Conservation (phyloP, 2,113 vertebrate genomes). For the Okapia johnstoni region DNA sequence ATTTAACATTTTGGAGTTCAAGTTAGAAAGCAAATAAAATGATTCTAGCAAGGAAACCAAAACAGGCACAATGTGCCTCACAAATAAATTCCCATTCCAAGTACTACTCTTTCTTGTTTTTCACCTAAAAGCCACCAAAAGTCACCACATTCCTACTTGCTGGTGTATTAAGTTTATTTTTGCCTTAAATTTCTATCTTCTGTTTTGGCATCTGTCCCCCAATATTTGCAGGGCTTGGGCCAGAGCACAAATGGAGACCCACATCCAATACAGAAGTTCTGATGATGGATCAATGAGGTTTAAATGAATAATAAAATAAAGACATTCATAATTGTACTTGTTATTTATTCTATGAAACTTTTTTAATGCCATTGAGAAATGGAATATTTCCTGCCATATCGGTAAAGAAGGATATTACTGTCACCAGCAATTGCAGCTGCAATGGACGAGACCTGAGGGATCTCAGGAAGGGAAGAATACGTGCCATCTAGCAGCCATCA, state of each 20-base stretch:
- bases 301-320: background rate
- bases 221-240: background rate
- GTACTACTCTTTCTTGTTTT: background rate
- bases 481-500: background rate
- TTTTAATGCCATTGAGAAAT: background rate
- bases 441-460: background rate
- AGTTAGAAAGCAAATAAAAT: background rate
- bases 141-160: background rate
- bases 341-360: background rate
- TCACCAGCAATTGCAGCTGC: background rate
- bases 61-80: background rate
- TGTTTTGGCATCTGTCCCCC: background rate
- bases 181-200: background rate
- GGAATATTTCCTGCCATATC: background rate
- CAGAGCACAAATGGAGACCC: background rate
- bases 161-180: background rate
- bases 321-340: background rate
- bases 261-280: background rate
- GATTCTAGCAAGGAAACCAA: background rate
- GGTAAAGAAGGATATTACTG: background rate
- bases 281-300: background rate
- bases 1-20: background rate
- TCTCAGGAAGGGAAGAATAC: background rate
- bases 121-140: background rate
- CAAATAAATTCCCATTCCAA: background rate